Percentiles rank a stretch among this genome's conserved stretches.
phyloP scores from a whole-genome alignment of 2,113 vertebrate species.

The Tupaia tana region DNA sequence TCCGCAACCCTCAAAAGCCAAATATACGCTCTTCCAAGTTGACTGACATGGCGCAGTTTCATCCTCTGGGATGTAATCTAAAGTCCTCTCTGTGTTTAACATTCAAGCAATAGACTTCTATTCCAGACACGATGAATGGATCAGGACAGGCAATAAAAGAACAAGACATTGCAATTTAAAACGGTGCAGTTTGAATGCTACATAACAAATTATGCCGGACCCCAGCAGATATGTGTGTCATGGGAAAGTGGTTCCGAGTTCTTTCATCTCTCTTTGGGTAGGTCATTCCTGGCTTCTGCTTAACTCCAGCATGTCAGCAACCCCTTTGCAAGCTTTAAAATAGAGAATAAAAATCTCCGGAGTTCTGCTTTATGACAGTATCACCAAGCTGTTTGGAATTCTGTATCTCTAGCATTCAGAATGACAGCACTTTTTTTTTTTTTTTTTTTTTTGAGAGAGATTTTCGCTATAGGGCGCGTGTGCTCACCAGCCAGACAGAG shows the following conservation, averaged over 20 bases:
- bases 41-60: background rate
- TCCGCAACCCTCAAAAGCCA: background rate
- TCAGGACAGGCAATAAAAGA: constrained; percentile 62
- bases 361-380: background rate
- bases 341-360: background rate
- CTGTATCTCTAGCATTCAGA: background rate
- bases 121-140: constrained; percentile 51
- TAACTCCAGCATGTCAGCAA: background rate
- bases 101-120: constrained; percentile 61
- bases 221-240: background rate
- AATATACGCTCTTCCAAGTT: background rate
- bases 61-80: background rate
- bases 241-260: constrained; percentile 4
- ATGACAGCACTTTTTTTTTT: background rate
- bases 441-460: too few species aligned
- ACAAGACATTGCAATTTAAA: constrained; percentile 62
- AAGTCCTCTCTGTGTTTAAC: constrained; percentile 50
- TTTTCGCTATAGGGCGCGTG: too few species aligned
- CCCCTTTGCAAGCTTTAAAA: background rate
- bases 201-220: constrained; percentile 40
- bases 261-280: background rate
- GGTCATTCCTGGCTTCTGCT: constrained; percentile 1
- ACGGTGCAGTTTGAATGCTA: constrained; percentile 33
- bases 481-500: too few species aligned
- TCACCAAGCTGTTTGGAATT: background rate